These are phyloP conservation scores for Zosterops borbonicus DNA, from an alignment of 2,113 vertebrate genomes.

Conservation along the genomic window DNA sequence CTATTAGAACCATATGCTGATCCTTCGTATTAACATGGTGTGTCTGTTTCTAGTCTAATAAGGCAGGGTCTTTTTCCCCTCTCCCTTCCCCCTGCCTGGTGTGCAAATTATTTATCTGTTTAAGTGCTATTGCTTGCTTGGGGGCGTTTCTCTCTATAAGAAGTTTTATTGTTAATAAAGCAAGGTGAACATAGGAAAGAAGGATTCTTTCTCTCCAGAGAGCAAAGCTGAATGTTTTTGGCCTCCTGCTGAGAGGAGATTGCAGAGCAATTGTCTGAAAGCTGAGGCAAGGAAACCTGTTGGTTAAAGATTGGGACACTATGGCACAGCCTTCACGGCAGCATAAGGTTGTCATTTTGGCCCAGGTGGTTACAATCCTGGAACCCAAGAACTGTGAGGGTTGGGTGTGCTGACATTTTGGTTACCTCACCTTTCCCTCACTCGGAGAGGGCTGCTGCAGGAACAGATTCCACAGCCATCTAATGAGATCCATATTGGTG, in stretches of 20 bases:
- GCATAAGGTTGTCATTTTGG: slow-evolving; percentile 78
- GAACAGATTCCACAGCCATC: slow-evolving; percentile 69
- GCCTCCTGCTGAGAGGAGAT: slow-evolving; percentile 12
- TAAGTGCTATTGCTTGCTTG: slow-evolving; percentile 69
- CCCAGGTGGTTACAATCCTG: slow-evolving; percentile 75
- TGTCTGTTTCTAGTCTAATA: slow-evolving; percentile 78
- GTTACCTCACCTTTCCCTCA: slow-evolving; percentile 74
- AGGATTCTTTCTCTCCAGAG: background rate
- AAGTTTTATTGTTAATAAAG: slow-evolving; percentile 52
- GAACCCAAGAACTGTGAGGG: slow-evolving; percentile 28
- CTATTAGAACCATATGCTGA: slow-evolving; percentile 84
- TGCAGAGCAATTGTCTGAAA: slow-evolving; percentile 35
- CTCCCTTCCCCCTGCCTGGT: slow-evolving; percentile 7
- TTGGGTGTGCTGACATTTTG: slow-evolving; percentile 53
- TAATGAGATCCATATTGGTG: slow-evolving; percentile 79
- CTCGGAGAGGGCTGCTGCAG: slow-evolving; percentile 57
- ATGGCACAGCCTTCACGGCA: background rate
- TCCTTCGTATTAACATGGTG: slow-evolving; percentile 72
- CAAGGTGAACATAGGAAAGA: slow-evolving; percentile 11
- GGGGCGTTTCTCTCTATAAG: slow-evolving; percentile 57
- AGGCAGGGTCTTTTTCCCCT: slow-evolving; percentile 44
- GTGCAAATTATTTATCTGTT: slow-evolving; percentile 73
- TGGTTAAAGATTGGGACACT: slow-evolving; percentile 45
- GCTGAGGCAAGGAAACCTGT: slow-evolving; percentile 50
- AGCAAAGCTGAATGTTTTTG: background rate